Conservation (phyloP, 2,113 vertebrate species). For the Poecile atricapillus region DNA sequence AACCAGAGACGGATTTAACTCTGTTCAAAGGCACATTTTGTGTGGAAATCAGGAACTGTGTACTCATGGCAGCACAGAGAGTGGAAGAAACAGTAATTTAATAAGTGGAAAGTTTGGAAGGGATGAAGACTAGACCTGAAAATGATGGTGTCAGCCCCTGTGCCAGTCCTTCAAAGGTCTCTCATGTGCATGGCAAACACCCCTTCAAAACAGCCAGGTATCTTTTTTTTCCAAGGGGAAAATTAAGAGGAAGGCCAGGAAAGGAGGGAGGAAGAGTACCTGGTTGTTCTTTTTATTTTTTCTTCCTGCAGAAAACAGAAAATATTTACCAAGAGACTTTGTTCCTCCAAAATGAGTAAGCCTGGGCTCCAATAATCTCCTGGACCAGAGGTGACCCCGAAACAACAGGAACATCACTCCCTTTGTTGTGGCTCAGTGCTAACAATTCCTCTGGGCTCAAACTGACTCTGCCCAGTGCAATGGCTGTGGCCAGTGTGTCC, state of each 20-base stretch:
- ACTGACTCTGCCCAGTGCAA: not conserved
- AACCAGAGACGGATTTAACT: not conserved
- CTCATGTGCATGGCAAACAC: not conserved
- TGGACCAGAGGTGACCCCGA: not conserved
- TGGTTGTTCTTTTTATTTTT: rapidly evolving
- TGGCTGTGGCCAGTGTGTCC: not conserved
- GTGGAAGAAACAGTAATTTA: not conserved
- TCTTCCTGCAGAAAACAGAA: not conserved
- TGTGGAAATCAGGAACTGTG: not conserved
- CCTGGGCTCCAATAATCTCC: not conserved
- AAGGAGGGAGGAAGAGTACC: not conserved
- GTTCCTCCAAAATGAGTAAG: not conserved
- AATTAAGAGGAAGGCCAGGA: not conserved
- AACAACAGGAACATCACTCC: not conserved
- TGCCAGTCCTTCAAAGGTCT: not conserved
- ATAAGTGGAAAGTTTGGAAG: not conserved
- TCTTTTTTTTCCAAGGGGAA: not conserved
- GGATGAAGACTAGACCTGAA: not conserved
- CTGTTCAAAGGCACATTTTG: not conserved
- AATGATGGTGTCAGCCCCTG: not conserved
- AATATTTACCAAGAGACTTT: not conserved
- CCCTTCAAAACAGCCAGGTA: not conserved
- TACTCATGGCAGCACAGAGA: not conserved
- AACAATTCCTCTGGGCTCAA: not conserved
- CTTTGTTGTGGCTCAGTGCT: not conserved